Conservation (phyloP, 1,140 invertebrate species). For the Limonius californicus region DNA sequence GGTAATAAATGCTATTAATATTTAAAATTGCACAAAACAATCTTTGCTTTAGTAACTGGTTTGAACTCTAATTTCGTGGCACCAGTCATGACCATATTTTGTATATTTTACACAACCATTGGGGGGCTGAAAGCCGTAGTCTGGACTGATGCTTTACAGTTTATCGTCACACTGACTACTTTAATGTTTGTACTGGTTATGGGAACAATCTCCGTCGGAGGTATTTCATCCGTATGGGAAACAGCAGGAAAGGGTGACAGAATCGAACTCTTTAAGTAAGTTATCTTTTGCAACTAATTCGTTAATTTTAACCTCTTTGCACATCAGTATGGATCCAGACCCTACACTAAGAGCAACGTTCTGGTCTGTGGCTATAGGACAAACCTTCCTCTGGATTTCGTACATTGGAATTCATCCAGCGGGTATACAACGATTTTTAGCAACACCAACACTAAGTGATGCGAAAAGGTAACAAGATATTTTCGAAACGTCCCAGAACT, state of each 20-base stretch:
- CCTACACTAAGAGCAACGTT: conserved; percentile 53
- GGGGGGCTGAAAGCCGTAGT: conserved; percentile 70
- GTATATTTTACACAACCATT: conserved; percentile 71
- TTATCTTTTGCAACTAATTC: no score
- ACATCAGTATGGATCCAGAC: conserved; percentile 53
- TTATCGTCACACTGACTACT: conserved; percentile 62
- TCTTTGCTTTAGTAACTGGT: conserved; percentile 68
- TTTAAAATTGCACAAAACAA: no score
- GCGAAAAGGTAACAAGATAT: conserved; percentile 17
- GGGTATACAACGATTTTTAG: conserved; percentile 57
- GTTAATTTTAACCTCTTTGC: no score
- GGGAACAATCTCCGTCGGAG: conserved; percentile 50
- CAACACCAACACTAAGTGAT: conserved; percentile 47
- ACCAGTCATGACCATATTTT: conserved; percentile 62
- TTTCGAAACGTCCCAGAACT: no score
- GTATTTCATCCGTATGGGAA: neutral
- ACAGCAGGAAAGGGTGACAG: neutral
- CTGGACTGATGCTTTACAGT: conserved; percentile 65
- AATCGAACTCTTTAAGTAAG: neutral
- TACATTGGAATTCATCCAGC: conserved; percentile 55
- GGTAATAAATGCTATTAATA: no score
- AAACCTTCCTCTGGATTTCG: conserved; percentile 54
- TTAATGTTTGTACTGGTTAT: conserved; percentile 59
- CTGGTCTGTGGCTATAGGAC: conserved; percentile 55
- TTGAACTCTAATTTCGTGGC: conserved; percentile 59